Conservation (phyloP, 2,113 vertebrate genomes). For the Pycnonotus jocosus region DNA sequence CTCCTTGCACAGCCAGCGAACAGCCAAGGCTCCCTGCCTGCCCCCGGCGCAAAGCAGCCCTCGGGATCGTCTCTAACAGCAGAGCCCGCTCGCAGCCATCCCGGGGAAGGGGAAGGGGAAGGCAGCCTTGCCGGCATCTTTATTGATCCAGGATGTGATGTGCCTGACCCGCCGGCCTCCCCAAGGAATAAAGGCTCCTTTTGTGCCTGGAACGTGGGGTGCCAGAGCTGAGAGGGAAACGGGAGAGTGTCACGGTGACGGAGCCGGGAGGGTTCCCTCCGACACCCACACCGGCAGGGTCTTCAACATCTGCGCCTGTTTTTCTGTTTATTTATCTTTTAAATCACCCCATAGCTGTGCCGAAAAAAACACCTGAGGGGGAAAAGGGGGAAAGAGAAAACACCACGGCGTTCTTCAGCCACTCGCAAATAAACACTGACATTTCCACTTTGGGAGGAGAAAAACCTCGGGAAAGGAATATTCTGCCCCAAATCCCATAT, state of each 20-base stretch:
- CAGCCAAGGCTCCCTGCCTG: neutral
- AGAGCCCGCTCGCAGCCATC: neutral
- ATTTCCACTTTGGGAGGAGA: neutral
- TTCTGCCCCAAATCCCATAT: neutral
- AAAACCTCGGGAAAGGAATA: neutral
- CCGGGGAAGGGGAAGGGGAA: neutral
- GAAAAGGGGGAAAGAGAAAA: neutral
- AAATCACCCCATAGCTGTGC: neutral
- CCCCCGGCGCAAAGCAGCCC: neutral
- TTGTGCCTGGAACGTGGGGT: neutral
- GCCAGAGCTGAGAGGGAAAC: conserved; percentile 14
- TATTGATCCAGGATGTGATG: conserved; percentile 41
- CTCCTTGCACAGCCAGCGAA: neutral
- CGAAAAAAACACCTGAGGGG: neutral
- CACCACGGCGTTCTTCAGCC: neutral
- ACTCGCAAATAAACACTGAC: neutral
- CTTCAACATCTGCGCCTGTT: neutral
- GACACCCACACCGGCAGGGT: neutral
- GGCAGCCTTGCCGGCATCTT: neutral
- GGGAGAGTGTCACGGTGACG: neutral
- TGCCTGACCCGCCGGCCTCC: conserved; percentile 18
- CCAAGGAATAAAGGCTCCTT: conserved; percentile 20
- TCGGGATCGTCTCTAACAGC: neutral
- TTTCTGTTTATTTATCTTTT: too few relatives aligned
- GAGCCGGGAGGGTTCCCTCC: conserved; percentile 2